Evolutionary conservation across 2,113 vertebrate species (phyloP).

Genomic region (Pituophis catenifer): DNA sequence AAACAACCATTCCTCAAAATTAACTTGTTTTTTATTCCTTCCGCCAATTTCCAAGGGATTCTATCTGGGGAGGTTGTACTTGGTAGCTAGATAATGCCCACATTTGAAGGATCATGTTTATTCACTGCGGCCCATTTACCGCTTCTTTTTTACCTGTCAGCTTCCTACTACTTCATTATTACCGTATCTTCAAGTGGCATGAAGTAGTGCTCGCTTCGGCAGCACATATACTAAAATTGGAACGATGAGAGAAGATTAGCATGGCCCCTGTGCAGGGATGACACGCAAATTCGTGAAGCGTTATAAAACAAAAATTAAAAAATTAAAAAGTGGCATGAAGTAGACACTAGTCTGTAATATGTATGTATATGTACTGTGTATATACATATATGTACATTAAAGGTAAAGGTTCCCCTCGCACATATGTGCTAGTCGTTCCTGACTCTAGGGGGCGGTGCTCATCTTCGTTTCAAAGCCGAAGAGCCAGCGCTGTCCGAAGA

Average conservation of each 20-base stretch:
- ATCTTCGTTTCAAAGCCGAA: too few species aligned
- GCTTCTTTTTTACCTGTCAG: not conserved
- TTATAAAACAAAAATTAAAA: too few species aligned
- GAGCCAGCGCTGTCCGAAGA: too few species aligned
- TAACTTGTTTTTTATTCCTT: not conserved
- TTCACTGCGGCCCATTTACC: not conserved
- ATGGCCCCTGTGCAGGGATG: too few species aligned
- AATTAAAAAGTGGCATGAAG: not conserved
- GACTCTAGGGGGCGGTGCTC: too few species aligned
- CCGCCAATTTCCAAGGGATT: not conserved
- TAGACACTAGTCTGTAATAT: not conserved
- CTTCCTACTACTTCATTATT: not conserved
- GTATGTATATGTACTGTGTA: too few species aligned
- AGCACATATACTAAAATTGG: too few species aligned
- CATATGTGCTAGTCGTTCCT: too few species aligned
- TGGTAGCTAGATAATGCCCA: not conserved
- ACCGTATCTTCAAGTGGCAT: not conserved
- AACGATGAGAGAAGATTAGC: too few species aligned
- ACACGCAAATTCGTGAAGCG: too few species aligned
- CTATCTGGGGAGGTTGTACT: not conserved
- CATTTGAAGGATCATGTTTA: not conserved
- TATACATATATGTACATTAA: too few species aligned
- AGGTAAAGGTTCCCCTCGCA: too few species aligned
- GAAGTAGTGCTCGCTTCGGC: not conserved
- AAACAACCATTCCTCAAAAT: not conserved